A percentile compares a stretch with the other conserved stretches of the same genome.
These are phyloP conservation scores for Isaurus tuberculatus DNA, from an alignment of 92 coral and sea anemone genomes.

Conservation along the genomic window DNA sequence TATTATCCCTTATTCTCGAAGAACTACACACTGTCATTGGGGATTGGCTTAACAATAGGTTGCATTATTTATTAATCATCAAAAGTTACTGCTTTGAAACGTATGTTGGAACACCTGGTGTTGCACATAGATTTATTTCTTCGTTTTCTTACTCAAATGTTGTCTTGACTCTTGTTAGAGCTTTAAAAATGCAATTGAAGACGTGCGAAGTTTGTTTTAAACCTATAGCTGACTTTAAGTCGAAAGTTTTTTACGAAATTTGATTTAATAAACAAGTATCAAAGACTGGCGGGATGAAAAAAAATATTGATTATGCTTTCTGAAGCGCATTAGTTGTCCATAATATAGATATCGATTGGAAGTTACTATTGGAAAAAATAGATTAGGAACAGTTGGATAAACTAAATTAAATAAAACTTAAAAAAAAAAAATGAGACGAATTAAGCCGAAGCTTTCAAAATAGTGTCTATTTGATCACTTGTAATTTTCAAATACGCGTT, in stretches of 20 bases:
- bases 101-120: conserved; percentile 4
- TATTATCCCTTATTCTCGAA: neutral
- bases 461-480: neutral
- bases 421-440: neutral
- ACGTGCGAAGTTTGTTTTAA: neutral
- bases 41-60: conserved; percentile 9
- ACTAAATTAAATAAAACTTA: neutral
- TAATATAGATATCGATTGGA: neutral
- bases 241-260: conserved; percentile 14
- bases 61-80: conserved; percentile 23
- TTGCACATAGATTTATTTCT: neutral
- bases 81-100: neutral
- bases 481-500: neutral
- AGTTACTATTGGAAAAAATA: neutral
- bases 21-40: neutral
- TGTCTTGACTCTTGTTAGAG: neutral
- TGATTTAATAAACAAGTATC: neutral
- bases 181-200: neutral
- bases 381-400: neutral
- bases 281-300: neutral
- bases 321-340: neutral
- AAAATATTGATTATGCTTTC: neutral
- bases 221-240: conserved; percentile 5
- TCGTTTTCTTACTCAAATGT: neutral
- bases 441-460: neutral